Conservation (phyloP, 2,113 vertebrate species). For the Pterocles orientalis region DNA sequence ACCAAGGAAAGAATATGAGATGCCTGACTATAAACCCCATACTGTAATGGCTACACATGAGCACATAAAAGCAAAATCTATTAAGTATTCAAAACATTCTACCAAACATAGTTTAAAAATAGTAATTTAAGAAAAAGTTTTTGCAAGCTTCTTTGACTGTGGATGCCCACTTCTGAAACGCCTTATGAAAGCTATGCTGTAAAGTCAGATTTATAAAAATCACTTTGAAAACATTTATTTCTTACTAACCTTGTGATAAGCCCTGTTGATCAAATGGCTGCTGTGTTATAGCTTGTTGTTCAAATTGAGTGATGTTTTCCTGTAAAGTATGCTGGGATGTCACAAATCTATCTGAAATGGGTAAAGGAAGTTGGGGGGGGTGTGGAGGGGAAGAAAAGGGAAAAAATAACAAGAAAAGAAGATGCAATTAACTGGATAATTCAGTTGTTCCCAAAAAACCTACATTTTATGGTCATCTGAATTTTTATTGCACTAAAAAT, state of each 20-base stretch:
- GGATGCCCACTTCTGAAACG: background rate
- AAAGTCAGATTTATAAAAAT: background rate
- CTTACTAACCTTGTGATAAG: slow-evolving; percentile 86
- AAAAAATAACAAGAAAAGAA: background rate
- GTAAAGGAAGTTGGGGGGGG: background rate
- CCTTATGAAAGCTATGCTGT: background rate
- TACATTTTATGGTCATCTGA: background rate
- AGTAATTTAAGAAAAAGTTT: background rate
- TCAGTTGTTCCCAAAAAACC: background rate
- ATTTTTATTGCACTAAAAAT: background rate
- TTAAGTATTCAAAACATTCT: background rate
- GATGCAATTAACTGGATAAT: background rate
- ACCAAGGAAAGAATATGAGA: background rate
- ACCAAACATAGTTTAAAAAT: background rate
- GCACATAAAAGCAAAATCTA: background rate
- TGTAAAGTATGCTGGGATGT: slow-evolving; percentile 84
- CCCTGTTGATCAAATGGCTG: slow-evolving; percentile 88
- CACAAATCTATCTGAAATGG: slow-evolving; percentile 85
- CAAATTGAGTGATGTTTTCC: slow-evolving; percentile 88
- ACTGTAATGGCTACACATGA: background rate
- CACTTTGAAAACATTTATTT: background rate
- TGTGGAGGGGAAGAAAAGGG: background rate
- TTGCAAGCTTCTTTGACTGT: background rate
- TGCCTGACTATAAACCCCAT: background rate
- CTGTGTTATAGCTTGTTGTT: slow-evolving; percentile 82